Evolutionary conservation across 2,797 vertebrate species (phyloP).

Genomic region (Micrastur ruficollis): DNA sequence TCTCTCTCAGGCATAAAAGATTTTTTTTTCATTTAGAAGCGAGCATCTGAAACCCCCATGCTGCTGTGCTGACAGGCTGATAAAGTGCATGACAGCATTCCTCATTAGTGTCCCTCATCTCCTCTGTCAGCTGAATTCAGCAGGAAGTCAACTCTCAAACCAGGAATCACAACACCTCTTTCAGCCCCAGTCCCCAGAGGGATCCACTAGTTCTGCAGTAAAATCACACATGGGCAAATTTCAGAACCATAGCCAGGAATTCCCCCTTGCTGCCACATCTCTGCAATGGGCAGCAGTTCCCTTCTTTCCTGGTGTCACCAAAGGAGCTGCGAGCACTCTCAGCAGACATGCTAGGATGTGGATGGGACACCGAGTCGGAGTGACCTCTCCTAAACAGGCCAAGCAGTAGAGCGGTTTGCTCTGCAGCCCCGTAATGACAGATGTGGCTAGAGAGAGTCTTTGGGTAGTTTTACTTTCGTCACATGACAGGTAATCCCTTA

Average conservation of each 20-base stretch:
- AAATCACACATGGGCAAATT: not conserved
- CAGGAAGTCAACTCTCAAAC: not conserved
- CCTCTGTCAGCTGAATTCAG: not conserved
- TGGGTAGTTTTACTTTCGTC: not conserved
- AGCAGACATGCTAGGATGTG: not conserved
- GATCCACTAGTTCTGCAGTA: not conserved
- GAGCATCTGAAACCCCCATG: constrained; percentile 3
- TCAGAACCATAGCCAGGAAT: not conserved
- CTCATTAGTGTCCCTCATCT: not conserved
- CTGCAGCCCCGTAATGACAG: not conserved
- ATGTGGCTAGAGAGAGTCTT: not conserved
- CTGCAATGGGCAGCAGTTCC: not conserved
- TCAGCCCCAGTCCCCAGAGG: not conserved
- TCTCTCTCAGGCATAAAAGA: not conserved
- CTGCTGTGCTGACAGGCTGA: constrained; percentile 20
- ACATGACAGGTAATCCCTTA: not conserved
- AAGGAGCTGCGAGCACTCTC: not conserved
- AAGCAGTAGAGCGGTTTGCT: not conserved
- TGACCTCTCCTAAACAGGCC: not conserved
- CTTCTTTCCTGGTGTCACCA: not conserved
- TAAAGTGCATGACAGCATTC: not conserved
- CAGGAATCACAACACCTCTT: not conserved
- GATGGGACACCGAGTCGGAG: not conserved
- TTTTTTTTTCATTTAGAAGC: not conserved
- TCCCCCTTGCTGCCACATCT: not conserved